Conservation (phyloP, 2,113 vertebrate species). For the Hymenochirus boettgeri region DNA sequence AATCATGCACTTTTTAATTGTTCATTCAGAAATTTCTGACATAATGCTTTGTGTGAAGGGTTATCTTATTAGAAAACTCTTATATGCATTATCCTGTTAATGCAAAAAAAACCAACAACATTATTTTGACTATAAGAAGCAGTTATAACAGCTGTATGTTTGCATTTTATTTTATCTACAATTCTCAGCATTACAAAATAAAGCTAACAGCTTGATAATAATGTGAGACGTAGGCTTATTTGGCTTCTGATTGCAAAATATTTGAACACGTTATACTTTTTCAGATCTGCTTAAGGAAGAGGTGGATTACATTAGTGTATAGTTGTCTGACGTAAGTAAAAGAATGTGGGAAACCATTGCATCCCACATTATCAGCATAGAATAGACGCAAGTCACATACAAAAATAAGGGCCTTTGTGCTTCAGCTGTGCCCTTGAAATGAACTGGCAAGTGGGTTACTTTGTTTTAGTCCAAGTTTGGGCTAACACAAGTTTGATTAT, state of each 20-base stretch:
- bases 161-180: no score
- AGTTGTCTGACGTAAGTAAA: slow-evolving; percentile 30
- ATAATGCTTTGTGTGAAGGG: no score
- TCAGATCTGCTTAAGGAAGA: slow-evolving; percentile 18
- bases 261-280: slow-evolving; percentile 2
- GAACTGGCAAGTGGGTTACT: slow-evolving; percentile 22
- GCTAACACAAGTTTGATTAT: not conserved
- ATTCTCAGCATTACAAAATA: no score
- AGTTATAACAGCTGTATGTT: no score
- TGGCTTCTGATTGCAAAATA: slow-evolving; percentile 6
- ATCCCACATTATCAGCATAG: slow-evolving; percentile 31
- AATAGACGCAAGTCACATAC: slow-evolving; percentile 21
- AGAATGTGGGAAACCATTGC: slow-evolving; percentile 35
- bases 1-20: no score
- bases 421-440: slow-evolving; percentile 23
- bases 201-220: slow-evolving; percentile 17
- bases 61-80: no score
- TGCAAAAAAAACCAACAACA: no score
- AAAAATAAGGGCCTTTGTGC: slow-evolving; percentile 28
- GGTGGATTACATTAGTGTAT: slow-evolving; percentile 36
- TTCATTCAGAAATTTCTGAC: no score
- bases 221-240: slow-evolving; percentile 18
- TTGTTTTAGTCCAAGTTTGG: slow-evolving; percentile 5
- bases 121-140: no score
- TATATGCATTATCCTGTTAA: no score